These are phyloP conservation scores for Pachyseris speciosa DNA, from an alignment of 64 coral and sea anemone genomes.

Conservation along the genomic window DNA sequence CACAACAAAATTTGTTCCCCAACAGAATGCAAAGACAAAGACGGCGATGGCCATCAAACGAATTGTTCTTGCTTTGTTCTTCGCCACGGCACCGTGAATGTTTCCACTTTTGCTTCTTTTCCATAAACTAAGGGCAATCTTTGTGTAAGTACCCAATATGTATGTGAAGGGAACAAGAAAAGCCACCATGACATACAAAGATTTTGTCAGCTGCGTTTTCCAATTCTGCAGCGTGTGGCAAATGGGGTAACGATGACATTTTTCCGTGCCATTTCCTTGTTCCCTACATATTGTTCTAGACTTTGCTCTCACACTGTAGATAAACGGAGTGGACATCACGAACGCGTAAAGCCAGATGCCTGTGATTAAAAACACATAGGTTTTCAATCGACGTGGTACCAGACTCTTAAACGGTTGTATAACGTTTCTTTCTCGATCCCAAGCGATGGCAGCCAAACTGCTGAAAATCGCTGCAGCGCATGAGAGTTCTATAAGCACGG, in stretches of 20 bases:
- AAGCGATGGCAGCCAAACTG: not conserved
- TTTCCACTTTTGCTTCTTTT: not conserved
- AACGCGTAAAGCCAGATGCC: constrained; percentile 2
- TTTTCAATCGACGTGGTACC: not conserved
- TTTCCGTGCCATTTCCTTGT: not conserved
- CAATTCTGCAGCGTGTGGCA: not conserved
- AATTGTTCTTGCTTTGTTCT: constrained; percentile 6
- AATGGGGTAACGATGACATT: not conserved
- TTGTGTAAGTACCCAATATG: not conserved
- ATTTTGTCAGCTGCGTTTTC: constrained; percentile 9
- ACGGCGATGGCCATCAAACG: constrained; percentile 15
- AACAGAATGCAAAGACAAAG: not conserved
- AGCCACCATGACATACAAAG: not conserved
- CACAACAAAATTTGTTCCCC: not conserved
- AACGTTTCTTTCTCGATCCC: constrained; percentile 16
- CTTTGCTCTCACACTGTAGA: not conserved
- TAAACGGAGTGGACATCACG: not conserved
- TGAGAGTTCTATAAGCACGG: not conserved
- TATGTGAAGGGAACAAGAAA: constrained; percentile 11
- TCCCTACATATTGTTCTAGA: not conserved
- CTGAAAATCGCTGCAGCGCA: not conserved
- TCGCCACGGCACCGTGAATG: constrained; percentile 27
- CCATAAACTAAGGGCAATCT: constrained; percentile 4
- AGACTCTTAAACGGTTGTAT: constrained; percentile 13
- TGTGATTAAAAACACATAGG: not conserved